These are phyloP conservation scores for Drosophila rufa DNA, from an alignment of 1,140 invertebrate species.

Conservation along the genomic window DNA sequence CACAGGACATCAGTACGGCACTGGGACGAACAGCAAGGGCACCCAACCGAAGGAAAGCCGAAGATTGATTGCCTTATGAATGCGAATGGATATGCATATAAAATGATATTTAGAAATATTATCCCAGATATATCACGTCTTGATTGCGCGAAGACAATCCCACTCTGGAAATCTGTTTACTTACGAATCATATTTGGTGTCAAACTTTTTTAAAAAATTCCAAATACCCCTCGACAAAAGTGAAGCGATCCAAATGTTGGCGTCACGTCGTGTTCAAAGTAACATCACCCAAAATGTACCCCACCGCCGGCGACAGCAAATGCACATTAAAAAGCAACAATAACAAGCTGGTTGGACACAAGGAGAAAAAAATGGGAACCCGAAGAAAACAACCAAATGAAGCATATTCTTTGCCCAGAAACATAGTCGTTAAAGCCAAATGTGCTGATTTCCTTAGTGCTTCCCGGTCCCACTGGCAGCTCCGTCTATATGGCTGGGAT, in stretches of 20 bases:
- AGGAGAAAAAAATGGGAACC: slow-evolving; percentile 8
- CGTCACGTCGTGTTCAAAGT: slow-evolving; percentile 55
- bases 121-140: slow-evolving; percentile 9
- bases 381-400: slow-evolving; percentile 18
- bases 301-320: slow-evolving; percentile 46
- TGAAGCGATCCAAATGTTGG: slow-evolving; percentile 13
- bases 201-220: background rate
- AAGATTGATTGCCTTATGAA: slow-evolving; percentile 50
- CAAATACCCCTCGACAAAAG: slow-evolving; percentile 12
- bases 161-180: slow-evolving; percentile 15
- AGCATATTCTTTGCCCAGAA: slow-evolving; percentile 58
- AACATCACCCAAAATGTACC: background rate
- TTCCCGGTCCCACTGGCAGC: slow-evolving; percentile 30
- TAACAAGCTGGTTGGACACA: slow-evolving; percentile 28
- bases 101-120: slow-evolving; percentile 43
- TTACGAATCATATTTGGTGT: background rate
- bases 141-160: background rate
- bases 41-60: slow-evolving; percentile 20
- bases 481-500: slow-evolving; percentile 20
- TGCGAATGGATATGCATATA: slow-evolving; percentile 52
- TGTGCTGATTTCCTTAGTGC: slow-evolving; percentile 78
- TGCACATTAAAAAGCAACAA: slow-evolving; percentile 81
- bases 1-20: slow-evolving; percentile 53
- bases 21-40: slow-evolving; percentile 5
- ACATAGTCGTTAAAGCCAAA: slow-evolving; percentile 82